These are phyloP conservation scores for Pao palembangensis DNA, from an alignment of 2,113 vertebrate genomes.

Conservation along the genomic window DNA sequence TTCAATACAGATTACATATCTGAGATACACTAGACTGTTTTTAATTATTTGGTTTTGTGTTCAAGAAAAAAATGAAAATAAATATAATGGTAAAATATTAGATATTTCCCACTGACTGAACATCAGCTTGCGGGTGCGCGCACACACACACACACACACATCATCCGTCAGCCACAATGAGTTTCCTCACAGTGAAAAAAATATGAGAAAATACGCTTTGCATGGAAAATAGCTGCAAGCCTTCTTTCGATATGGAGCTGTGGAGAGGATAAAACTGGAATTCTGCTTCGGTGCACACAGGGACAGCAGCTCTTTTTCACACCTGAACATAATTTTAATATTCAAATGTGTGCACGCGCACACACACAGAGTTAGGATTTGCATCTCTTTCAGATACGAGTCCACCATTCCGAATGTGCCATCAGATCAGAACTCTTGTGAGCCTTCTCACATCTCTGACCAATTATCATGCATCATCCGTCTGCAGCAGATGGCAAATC, in stretches of 20 bases:
- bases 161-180: too few species aligned
- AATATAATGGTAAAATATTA: too few species aligned
- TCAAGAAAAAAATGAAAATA: too few species aligned
- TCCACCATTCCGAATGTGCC: not conserved
- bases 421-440: not conserved
- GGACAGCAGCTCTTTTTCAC: constrained; percentile 9
- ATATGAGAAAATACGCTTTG: not conserved
- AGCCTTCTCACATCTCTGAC: not conserved
- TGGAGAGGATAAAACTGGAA: not conserved
- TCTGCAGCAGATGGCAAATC: not conserved
- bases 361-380: too few species aligned
- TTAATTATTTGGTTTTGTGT: too few species aligned
- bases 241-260: not conserved
- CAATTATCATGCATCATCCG: not conserved
- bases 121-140: too few species aligned
- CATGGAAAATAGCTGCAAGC: constrained; percentile 1
- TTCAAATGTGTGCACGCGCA: constrained; percentile 19
- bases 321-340: constrained; percentile 34
- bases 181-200: not conserved
- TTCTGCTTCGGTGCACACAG: not conserved
- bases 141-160: too few species aligned
- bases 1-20: too few species aligned
- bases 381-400: not conserved
- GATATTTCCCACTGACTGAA: too few species aligned
- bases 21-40: too few species aligned